Conservation (phyloP, 2,888 invertebrate genomes). For the Villa cingulata region DNA sequence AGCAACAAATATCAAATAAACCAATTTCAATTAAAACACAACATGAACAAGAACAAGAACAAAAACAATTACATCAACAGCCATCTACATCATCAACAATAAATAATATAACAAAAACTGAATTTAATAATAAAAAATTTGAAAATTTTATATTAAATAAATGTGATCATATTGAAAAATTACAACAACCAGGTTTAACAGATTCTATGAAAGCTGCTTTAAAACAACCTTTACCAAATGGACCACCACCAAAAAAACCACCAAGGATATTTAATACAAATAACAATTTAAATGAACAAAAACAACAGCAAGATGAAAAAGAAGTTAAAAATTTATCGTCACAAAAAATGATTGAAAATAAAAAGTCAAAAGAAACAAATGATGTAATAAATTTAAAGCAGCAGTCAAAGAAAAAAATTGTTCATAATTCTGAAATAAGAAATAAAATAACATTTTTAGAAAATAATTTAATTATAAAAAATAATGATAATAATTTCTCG, state of each 20-base stretch:
- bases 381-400: no score
- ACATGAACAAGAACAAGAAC: no score
- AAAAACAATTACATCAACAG: no score
- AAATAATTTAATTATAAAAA: slow-evolving; percentile 19
- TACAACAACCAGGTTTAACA: slow-evolving; percentile 25
- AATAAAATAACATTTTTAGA: slow-evolving; percentile 17
- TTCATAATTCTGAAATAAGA: slow-evolving; percentile 16
- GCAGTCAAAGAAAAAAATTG: neutral
- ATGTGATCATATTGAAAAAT: slow-evolving; percentile 23
- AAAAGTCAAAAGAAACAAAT: no score
- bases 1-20: slow-evolving; percentile 6
- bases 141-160: slow-evolving; percentile 19
- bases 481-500: slow-evolving; percentile 13
- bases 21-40: slow-evolving; percentile 10
- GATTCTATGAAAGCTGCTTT: slow-evolving; percentile 52
- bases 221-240: slow-evolving; percentile 51
- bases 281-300: slow-evolving; percentile 12
- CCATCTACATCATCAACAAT: no score
- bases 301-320: slow-evolving; percentile 16
- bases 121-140: slow-evolving; percentile 12
- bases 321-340: slow-evolving; percentile 24
- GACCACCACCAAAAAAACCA: slow-evolving; percentile 64
- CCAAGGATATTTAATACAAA: slow-evolving; percentile 47
- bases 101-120: neutral
- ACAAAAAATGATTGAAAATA: slow-evolving; percentile 1